Base-by-base conservation (phyloP, 2,888 invertebrate genomes). In the Drosophila nigricruria region DNA sequence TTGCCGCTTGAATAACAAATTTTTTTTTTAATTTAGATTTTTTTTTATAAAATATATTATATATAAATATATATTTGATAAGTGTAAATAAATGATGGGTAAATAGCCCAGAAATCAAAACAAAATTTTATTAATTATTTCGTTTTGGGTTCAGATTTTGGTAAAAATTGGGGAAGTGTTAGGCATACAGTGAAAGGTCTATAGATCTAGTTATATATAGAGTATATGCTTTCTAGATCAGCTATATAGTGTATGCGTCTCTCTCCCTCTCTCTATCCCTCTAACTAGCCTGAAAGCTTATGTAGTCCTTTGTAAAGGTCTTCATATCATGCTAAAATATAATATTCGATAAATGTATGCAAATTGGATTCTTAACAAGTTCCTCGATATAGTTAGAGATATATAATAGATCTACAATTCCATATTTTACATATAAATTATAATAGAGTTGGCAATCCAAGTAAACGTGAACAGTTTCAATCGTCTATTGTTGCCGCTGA, bases 1-100 rank as follows among this genome's bases (percentile, higher is more conserved):
- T 64, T 63, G 27, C 25, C 36, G 30, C 30, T 14, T 12, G 49
- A 47, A 1, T 5, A 14, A 8, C 18, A 30, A 30, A 1, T 10
- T n/a, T 49, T 49, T 25, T 49, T 49, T 30, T 32, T 30, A 18
- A 5, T 18, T 49, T 49, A 49, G 18, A 3, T n/a, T 25, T 38
- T 40, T 36, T 25, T 56, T 53, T 60, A 12, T 27, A n/a, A n/a
- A 10, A 27, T 47, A n/a, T 27, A n/a, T 72, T 62, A 74, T 58
- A 36, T 45, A 53, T 42, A 50, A 53, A 36, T 25, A 14, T 20
- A 30, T 18, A 18, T 14, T 62, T 60, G 34, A 6, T 65, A 82
- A 73, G 70, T 66, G 67, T 70, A 64, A 80, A 80, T 80, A 80
- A 81, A 83, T 70, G 30, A 32, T 49, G 45, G 54, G 27, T 23